A percentile compares a stretch with the other conserved stretches of the same genome.
These are phyloP conservation scores for Zosterops lateralis DNA, from an alignment of 2,113 vertebrate genomes.

Conservation along the genomic window DNA sequence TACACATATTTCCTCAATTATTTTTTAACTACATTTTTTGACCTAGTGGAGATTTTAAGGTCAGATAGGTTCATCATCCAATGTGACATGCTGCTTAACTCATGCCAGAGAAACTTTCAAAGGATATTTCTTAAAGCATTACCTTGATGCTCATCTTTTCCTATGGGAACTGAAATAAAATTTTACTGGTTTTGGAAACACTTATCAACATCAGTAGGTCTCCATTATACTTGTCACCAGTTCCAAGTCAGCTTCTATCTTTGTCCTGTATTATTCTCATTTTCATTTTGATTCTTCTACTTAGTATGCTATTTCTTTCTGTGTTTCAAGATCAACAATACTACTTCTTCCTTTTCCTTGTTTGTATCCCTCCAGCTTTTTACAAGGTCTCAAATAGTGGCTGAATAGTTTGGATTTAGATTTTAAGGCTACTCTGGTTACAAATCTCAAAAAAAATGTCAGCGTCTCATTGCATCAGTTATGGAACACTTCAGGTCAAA, in stretches of 20 bases:
- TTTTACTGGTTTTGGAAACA: background rate
- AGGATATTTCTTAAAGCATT: background rate
- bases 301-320: background rate
- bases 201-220: background rate
- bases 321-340: background rate
- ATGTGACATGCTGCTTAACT: background rate
- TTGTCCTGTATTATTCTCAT: background rate
- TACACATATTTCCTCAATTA: background rate
- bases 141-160: background rate
- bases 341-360: background rate
- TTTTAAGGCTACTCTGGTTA: background rate
- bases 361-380: background rate
- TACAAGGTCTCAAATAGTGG: background rate
- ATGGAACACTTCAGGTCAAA: background rate
- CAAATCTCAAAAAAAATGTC: background rate
- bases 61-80: background rate
- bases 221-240: background rate
- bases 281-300: conserved; percentile 3
- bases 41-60: background rate
- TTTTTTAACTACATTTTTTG: background rate
- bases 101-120: background rate
- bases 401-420: background rate
- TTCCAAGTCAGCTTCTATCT: background rate
- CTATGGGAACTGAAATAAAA: background rate
- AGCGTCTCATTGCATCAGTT: background rate